Evolutionary conservation across 2,113 vertebrate genomes (phyloP).

Genomic region (Alexandromys fortis): DNA sequence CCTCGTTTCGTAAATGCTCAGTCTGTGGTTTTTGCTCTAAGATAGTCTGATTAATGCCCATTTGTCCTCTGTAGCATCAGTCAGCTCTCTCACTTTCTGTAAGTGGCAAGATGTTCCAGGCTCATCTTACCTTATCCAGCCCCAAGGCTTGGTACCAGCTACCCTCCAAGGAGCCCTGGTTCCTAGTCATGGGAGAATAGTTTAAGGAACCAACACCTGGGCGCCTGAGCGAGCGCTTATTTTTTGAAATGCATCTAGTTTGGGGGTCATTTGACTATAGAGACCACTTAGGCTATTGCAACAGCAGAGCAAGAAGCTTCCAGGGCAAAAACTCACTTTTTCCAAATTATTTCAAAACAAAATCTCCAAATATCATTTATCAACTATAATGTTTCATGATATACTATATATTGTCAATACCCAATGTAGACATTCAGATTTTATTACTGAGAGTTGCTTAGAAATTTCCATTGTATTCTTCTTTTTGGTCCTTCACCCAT

Average conservation of each 20-base stretch:
- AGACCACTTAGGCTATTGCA: background rate
- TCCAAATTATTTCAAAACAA: background rate
- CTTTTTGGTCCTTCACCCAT: background rate
- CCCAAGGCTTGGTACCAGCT: conserved; percentile 26
- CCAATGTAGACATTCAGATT: background rate
- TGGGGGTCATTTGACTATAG: background rate
- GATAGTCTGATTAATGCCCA: background rate
- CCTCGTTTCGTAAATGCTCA: background rate
- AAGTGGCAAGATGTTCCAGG: conserved; percentile 28
- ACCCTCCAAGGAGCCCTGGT: conserved; percentile 24
- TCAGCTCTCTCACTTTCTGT: background rate
- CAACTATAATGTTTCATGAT: background rate
- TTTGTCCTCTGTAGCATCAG: background rate
- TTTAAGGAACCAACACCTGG: conserved; percentile 12
- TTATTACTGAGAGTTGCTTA: background rate
- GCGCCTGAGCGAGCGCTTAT: background rate
- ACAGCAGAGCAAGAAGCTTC: background rate
- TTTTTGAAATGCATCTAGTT: background rate
- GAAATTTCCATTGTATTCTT: background rate
- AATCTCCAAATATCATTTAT: background rate
- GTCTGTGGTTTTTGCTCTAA: background rate
- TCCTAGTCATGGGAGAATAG: conserved; percentile 4
- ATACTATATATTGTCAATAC: conserved; percentile 3
- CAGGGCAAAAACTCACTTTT: background rate
- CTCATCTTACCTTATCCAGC: conserved; percentile 31